Evolutionary conservation across 2,113 vertebrate species (phyloP), one percentile per base, ranked within the genome.

Genomic region (Gobio gobio): DNA sequence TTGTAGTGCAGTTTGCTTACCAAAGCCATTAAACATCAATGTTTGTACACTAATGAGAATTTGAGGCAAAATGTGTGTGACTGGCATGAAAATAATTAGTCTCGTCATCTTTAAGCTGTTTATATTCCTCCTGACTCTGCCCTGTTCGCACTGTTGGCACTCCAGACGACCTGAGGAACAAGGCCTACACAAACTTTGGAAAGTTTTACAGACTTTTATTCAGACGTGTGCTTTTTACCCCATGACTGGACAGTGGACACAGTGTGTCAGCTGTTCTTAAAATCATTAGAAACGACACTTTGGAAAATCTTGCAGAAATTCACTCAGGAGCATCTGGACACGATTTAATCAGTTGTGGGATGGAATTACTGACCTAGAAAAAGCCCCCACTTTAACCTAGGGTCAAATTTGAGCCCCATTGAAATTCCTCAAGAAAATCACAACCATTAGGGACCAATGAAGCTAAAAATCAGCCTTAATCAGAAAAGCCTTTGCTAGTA

Each of bases 191-290:
- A 73, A 47, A 73, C 40, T 73, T 73, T 47, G 70, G 70, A 73
- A 73, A 47, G 22, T 47, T 24, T 72, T 73, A n/a, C 68, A 72
- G 3, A 45, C 68, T 12, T n/a, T 45, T 72, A 24, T 45, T 73
- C 70, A 14, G 40, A 24, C 45, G 36, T 20, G 10, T 72, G 40
- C 20, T 13, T 9, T 72, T 72, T 3, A 43, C 68, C 29, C 1
- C 68, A 45, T 45, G 68, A 24, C 43, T 73, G 22, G 70, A 73
- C 70, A 24, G 22, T 73, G 10, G 70, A 73, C 70, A 73, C 70
- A 47, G 70, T 73, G 43, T 73, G 70, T 14, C 43, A 2, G 43
- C 70, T 47, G 70, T 73, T 47, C 22, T 45, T 24, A 14, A 73
- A 73, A 14, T 24, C 70, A 24, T 24, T 24, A 16, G 66, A 40